Evolutionary conservation across 2,888 invertebrate species (phyloP).

Genomic region (Hirtodrosophila alboralis): DNA sequence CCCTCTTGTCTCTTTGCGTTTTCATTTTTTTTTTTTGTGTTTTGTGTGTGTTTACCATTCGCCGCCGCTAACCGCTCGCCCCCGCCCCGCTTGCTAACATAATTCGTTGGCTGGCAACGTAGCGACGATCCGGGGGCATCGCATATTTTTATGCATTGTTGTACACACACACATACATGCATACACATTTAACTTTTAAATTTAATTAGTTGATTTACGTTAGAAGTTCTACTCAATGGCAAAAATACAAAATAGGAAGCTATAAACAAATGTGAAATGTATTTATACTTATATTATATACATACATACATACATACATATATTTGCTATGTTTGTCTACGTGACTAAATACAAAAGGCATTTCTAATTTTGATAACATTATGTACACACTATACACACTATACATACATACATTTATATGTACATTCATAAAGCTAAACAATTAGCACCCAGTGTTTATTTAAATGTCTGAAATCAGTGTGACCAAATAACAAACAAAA

Average conservation of each 20-base stretch:
- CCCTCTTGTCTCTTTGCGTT: slow-evolving; percentile 7
- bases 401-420: slow-evolving; percentile 12
- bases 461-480: no score
- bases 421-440: slow-evolving; percentile 9
- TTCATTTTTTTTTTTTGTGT: no score
- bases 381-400: slow-evolving; percentile 1
- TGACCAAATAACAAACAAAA: neutral
- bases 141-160: slow-evolving; percentile 1
- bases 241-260: slow-evolving; percentile 4
- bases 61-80: no score
- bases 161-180: neutral
- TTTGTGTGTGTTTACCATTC: slow-evolving; percentile 21
- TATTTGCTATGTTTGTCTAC: slow-evolving; percentile 4
- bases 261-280: no score
- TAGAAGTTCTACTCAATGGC: slow-evolving; percentile 7
- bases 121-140: slow-evolving; percentile 3
- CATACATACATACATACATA: slow-evolving; percentile 5
- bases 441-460: slow-evolving; percentile 29
- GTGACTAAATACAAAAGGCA: slow-evolving; percentile 35
- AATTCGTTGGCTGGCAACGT: slow-evolving; percentile 6
- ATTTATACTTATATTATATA: no score
- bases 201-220: slow-evolving; percentile 38
- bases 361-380: slow-evolving; percentile 48
- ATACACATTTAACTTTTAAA: slow-evolving; percentile 23
- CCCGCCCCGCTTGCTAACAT: slow-evolving; percentile 36